phyloP scores from a whole-genome alignment of 2,113 vertebrate genomes.

The Marcusenius ussheri region DNA sequence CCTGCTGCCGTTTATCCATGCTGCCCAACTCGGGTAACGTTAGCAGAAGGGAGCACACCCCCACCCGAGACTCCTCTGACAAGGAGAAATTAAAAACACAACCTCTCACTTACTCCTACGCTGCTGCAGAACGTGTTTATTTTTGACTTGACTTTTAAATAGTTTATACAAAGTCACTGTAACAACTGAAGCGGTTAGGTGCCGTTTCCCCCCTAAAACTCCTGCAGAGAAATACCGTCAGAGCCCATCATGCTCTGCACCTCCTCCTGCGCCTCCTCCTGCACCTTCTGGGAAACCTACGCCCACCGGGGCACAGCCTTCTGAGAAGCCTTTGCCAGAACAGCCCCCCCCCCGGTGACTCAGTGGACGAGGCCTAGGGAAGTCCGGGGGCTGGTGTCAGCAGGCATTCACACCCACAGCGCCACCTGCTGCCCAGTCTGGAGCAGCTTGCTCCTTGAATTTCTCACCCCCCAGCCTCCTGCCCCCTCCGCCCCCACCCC shows the following conservation, averaged over 20 bases:
- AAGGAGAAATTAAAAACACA: background rate
- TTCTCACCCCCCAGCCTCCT: background rate
- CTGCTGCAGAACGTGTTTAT: background rate
- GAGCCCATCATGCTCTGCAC: background rate
- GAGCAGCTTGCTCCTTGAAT: background rate
- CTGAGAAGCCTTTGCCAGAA: background rate
- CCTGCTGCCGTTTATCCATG: background rate
- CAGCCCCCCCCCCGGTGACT: background rate
- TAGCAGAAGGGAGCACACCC: background rate
- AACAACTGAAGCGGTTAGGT: background rate
- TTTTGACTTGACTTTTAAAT: background rate
- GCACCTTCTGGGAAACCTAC: background rate
- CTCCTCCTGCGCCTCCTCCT: background rate
- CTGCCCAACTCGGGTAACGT: background rate
- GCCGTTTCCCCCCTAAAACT: background rate
- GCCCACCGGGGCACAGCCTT: background rate
- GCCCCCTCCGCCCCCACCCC: background rate
- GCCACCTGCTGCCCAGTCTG: background rate
- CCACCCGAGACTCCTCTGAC: background rate
- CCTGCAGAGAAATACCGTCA: background rate
- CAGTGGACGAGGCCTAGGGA: background rate
- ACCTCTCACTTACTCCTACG: background rate
- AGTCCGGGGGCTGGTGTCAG: background rate
- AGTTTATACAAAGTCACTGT: background rate
- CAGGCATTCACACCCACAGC: background rate